Conservation (phyloP, 2,113 vertebrate genomes). For the Siphamia tubifer region DNA sequence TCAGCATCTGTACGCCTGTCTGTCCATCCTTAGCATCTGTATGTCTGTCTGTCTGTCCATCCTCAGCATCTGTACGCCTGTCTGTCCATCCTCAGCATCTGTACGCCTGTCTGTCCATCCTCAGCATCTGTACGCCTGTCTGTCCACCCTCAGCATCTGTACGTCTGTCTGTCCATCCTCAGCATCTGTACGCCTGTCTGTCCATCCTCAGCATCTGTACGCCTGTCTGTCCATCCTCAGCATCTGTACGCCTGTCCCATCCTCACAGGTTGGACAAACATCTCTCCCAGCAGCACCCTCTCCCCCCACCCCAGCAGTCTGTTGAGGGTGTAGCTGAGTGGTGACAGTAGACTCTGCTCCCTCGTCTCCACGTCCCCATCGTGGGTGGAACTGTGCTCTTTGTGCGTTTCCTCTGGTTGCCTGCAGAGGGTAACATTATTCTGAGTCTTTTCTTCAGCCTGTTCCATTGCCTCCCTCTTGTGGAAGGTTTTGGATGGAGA, state of each 20-base stretch:
- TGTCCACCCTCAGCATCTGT: no score
- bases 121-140: conserved; percentile 75
- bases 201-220: conserved; percentile 74
- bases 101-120: no score
- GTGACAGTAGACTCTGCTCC: conserved; percentile 57
- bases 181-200: conserved; percentile 74
- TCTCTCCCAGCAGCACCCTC: conserved; percentile 69
- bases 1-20: conserved; percentile 75
- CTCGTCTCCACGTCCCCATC: conserved; percentile 8
- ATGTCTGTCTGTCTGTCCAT: no score
- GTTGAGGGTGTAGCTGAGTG: conserved; percentile 71
- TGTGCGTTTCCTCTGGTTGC: background rate
- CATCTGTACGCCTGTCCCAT: conserved; percentile 74
- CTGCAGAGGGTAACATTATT: background rate
- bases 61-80: conserved; percentile 74
- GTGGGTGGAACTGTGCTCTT: background rate
- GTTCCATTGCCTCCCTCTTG: background rate
- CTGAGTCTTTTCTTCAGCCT: background rate
- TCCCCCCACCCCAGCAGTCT: conserved; percentile 80
- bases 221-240: conserved; percentile 74
- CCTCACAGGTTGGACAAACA: conserved; percentile 69
- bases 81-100: conserved; percentile 76
- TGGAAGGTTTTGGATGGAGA: background rate
- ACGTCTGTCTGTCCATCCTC: no score
- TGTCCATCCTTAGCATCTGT: no score